Evolutionary conservation across 2,888 invertebrate genomes (phyloP).

Genomic region (Eristalinus aeneus): DNA sequence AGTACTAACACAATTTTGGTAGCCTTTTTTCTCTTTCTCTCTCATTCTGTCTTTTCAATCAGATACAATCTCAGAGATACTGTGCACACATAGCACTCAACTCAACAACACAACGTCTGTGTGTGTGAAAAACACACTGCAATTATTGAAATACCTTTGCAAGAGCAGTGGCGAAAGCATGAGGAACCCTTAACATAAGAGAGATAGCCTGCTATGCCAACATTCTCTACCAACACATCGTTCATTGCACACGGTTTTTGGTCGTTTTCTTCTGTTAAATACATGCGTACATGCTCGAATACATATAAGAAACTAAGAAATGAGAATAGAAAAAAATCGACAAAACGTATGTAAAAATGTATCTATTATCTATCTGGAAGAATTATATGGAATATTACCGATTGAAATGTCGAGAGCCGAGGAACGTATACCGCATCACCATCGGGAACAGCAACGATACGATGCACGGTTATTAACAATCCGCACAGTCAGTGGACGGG

Average conservation of each 20-base stretch:
- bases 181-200: neutral
- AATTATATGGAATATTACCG: slow-evolving; percentile 70
- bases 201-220: neutral
- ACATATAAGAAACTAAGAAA: neutral
- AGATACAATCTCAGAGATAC: slow-evolving; percentile 44
- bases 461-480: slow-evolving; percentile 63
- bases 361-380: slow-evolving; percentile 71
- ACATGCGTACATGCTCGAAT: slow-evolving; percentile 4
- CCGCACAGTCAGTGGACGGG: slow-evolving; percentile 42
- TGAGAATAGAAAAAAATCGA: slow-evolving; percentile 29
- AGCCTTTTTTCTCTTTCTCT: neutral
- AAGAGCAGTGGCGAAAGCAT: neutral
- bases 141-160: slow-evolving; percentile 3
- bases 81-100: slow-evolving; percentile 18
- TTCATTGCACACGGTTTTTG: too few species aligned
- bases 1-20: slow-evolving; percentile 17
- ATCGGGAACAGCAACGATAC: slow-evolving; percentile 53
- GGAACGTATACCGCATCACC: slow-evolving; percentile 56
- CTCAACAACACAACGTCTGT: slow-evolving; percentile 1
- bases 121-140: neutral
- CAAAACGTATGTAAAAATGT: slow-evolving; percentile 67
- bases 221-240: neutral
- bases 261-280: neutral
- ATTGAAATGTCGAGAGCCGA: slow-evolving; percentile 70
- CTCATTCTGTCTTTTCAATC: slow-evolving; percentile 12